Conservation (phyloP, 2,113 vertebrate genomes). For the Lota lota region DNA sequence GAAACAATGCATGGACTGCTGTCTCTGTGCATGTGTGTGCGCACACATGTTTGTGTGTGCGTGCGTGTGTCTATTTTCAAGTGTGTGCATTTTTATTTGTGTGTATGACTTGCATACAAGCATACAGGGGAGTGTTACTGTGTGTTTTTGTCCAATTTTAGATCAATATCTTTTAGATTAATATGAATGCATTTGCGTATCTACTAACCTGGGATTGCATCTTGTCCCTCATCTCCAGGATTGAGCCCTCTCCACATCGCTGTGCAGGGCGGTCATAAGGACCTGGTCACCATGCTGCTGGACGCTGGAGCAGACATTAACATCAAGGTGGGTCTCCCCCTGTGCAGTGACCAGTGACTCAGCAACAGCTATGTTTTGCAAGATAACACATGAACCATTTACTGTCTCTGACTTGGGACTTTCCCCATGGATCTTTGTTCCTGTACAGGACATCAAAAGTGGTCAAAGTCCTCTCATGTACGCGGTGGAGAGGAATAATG, state of each 20-base stretch:
- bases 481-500: constrained; percentile 81
- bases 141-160: background rate
- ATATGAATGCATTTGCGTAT: too few species aligned
- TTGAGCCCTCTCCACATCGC: constrained; percentile 83
- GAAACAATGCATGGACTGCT: background rate
- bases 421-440: constrained; percentile 24
- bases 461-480: constrained; percentile 85
- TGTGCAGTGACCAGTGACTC: background rate
- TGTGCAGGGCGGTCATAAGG: constrained; percentile 67
- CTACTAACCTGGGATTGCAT: too few species aligned
- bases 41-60: too few species aligned
- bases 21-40: too few species aligned
- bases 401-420: constrained; percentile 12
- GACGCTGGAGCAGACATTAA: constrained; percentile 81
- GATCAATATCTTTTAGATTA: too few species aligned
- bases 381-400: constrained; percentile 13
- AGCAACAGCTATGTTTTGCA: constrained; percentile 1
- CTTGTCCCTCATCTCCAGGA: constrained; percentile 59
- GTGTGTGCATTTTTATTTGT: background rate
- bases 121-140: background rate
- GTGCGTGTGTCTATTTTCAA: background rate
- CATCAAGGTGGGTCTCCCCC: constrained; percentile 74
- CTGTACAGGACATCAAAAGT: constrained; percentile 83
- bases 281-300: constrained; percentile 72
- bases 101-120: too few species aligned